Base-by-base conservation (phyloP, 2,113 vertebrate genomes). In the Ictidomys tridecemlineatus region DNA sequence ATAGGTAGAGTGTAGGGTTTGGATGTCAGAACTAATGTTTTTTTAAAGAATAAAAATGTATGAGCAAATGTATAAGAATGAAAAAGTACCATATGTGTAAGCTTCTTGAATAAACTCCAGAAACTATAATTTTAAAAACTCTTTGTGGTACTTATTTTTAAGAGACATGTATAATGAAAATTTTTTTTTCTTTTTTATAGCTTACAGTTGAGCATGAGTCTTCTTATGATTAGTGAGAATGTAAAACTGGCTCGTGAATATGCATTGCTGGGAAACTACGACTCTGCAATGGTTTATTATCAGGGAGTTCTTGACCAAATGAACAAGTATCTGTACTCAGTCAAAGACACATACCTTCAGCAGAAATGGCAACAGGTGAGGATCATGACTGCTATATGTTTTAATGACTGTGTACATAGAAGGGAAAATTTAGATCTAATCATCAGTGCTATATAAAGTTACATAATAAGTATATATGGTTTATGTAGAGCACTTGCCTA, bases 331-430 rank as follows among this genome's bases (percentile, higher is more conserved):
- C 96, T 99, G 16, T 99, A 99, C 97, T 99, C 99, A 0, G 98
- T 99, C 74, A 98, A 99, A 94, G 99, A 99, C 84, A 85, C 99
- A 0, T 98, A 99, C 69, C 98, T 99, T 53, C 99, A 99, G 70
- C 99, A 99, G 97, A 99, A 99, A 96, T 99, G 99, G 99, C 99
- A 99, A 97, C 99, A 99, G 99, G 99, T 99, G 94, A 98, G 97
- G 77, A 30, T 76, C 10, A 13, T 82, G 80, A 73, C 69, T 85
- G 12, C 51, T 83, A 2, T 77, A 4, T 56, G 61, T 83, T 72
- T 88, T 82, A 73, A 56, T 82, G 34, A 45, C 48, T 73, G 48
- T 88, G 42, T 77, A 56, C 26, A 90, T 65, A 94, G 87, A 95
- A 74, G 42, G 88, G 34, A 86, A 70, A 53, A 77, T 85, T 56